These are phyloP conservation scores for Rhodophaea formosa DNA, from an alignment of 2,888 invertebrate genomes.

Conservation along the genomic window DNA sequence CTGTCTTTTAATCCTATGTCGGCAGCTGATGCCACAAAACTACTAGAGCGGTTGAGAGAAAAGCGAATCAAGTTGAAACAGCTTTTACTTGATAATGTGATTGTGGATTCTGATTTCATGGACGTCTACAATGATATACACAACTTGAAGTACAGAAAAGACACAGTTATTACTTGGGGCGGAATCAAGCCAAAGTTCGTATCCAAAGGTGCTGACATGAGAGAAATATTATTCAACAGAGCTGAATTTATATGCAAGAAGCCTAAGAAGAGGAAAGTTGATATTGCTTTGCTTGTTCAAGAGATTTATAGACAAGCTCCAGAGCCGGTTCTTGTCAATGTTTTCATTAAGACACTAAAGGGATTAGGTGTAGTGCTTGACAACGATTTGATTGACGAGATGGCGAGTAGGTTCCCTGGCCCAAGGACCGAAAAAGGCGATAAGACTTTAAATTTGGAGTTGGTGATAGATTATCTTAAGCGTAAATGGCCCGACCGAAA, in stretches of 20 bases:
- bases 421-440: constrained; percentile 33
- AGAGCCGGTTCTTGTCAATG: constrained; percentile 32
- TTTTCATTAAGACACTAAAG: constrained; percentile 33
- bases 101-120: constrained; percentile 42
- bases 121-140: constrained; percentile 31
- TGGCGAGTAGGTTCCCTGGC: constrained; percentile 39
- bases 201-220: constrained; percentile 4
- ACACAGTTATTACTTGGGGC: constrained; percentile 41
- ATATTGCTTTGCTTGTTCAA: constrained; percentile 42
- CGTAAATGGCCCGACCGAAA: constrained; percentile 53
- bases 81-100: constrained; percentile 43
- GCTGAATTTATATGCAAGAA: constrained; percentile 39
- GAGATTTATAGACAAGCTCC: constrained; percentile 34
- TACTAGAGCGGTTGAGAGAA: constrained; percentile 36
- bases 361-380: constrained; percentile 35
- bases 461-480: constrained; percentile 44
- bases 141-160: constrained; percentile 29
- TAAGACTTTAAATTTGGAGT: constrained; percentile 33
- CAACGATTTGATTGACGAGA: constrained; percentile 36
- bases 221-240: constrained; percentile 32
- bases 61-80: constrained; percentile 36
- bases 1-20: constrained; percentile 49
- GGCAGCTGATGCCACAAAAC: constrained; percentile 37
- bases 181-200: constrained; percentile 27
- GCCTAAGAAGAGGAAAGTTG: constrained; percentile 39